phyloP scores from a whole-genome alignment of 35 echinoderm and acorn worm genomes.

The Strongylocentrotus purpuratus region DNA sequence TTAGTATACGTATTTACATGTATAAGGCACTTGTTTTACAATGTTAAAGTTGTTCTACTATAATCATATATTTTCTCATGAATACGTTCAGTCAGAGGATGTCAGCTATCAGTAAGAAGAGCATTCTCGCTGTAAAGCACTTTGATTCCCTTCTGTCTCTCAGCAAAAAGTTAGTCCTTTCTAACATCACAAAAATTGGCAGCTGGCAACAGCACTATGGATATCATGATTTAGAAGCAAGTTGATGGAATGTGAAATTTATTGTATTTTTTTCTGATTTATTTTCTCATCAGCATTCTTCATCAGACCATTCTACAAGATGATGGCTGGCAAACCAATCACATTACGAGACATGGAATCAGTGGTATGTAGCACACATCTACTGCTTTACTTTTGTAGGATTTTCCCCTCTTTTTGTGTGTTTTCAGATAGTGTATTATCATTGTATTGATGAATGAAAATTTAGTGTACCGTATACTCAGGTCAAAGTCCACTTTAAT shows the following conservation, averaged over 20 bases:
- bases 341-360: constrained; percentile 95
- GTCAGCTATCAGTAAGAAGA: no score
- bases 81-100: no score
- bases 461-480: neutral
- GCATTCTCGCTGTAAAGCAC: no score
- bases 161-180: no score
- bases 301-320: constrained; percentile 99
- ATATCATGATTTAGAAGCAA: neutral
- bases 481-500: neutral
- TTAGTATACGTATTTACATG: no score
- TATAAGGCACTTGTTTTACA: no score
- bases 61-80: no score
- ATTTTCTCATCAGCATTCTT: constrained; percentile 64
- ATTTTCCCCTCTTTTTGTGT: neutral
- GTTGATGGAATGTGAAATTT: neutral
- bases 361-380: constrained; percentile 72
- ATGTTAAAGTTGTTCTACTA: no score
- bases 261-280: neutral
- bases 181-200: no score
- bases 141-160: no score
- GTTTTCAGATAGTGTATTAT: neutral
- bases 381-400: neutral
- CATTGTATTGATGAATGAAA: neutral
- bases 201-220: neutral
- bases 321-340: constrained; percentile 91